phyloP scores from a whole-genome alignment of 64 coral and sea anemone genomes.

The Platygyra sinensis region DNA sequence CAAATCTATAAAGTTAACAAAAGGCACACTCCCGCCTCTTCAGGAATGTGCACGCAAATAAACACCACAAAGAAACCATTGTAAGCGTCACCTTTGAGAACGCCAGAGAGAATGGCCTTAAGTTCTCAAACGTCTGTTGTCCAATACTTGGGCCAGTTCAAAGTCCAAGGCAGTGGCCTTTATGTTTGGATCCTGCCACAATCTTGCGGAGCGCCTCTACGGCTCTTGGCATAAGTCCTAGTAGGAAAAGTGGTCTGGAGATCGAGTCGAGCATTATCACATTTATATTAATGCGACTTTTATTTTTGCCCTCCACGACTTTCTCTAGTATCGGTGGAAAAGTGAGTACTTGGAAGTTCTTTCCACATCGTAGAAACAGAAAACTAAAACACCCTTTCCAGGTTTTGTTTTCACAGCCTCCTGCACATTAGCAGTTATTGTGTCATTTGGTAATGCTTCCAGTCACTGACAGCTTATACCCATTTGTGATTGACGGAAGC shows the following conservation, averaged over 20 bases:
- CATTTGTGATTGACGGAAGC: neutral
- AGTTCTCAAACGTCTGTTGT: conserved; percentile 56
- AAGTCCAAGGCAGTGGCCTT: conserved; percentile 55
- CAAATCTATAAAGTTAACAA: too few species aligned
- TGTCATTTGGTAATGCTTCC: conserved; percentile 18
- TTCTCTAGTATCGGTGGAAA: conserved; percentile 13
- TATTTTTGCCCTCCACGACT: neutral
- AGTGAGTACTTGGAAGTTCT: conserved; percentile 16
- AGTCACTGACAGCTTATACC: conserved; percentile 26
- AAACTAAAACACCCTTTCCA: conserved; percentile 18
- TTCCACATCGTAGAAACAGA: conserved; percentile 40
- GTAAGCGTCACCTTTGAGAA: conserved; percentile 39
- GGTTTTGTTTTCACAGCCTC: conserved; percentile 4
- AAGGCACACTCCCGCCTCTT: too few species aligned
- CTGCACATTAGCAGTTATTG: neutral
- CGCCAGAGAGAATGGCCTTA: conserved; percentile 25
- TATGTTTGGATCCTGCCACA: conserved; percentile 4
- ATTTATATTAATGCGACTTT: conserved; percentile 48
- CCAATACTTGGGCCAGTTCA: conserved; percentile 56
- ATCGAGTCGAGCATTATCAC: conserved; percentile 51
- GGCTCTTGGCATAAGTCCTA: conserved; percentile 9
- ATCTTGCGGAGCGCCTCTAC: conserved; percentile 30
- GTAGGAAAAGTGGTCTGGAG: conserved; percentile 49
- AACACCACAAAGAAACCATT: too few species aligned
- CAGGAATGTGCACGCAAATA: too few species aligned